Base-by-base conservation (phyloP, 2,113 vertebrate genomes). In the Gila orcuttii region DNA sequence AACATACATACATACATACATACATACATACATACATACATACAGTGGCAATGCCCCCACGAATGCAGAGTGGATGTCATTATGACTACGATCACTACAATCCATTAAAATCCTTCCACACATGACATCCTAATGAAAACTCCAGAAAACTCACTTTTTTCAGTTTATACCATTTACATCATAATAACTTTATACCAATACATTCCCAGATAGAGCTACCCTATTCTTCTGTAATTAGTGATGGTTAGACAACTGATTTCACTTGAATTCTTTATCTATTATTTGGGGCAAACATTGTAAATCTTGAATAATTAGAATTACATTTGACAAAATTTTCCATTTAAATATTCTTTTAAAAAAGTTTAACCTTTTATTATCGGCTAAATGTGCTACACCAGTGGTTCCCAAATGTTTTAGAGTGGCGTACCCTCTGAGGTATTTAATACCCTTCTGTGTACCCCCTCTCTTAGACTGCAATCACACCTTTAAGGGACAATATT, bases 21-120 rank as follows among this genome's bases (percentile, higher is more conserved):
- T 83, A 83, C 77, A 79, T 79, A 95, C 86, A 91, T 83, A 83
- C 77, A 79, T 79, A 95, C 92, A 95, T 95, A 95, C 93, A 95
- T 95, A 95, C 94, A 95, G 94, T 95, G 95, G 93, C 93, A 92
- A 95, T 93, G 93, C 92, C 93, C 95, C 93, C 94, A 95, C 94
- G 93, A 87, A 93, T 93, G 93, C 92, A 91, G 90, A 89, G 93
- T 94, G 94, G 91, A 90, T 92, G 91, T 92, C 92, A 92, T 93
- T 91, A 92, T 81, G 73, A 42, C 9, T 42, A 42, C 42, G 8
- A 42, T 75, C 55, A 52, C 36, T 52, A 82, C 77, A 80, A 25
- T 60, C 39, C 17, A 9, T 28, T 68, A 42, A 39, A 75, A 42
- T 21, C 11, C 69, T 39, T 71, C 45, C 62, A 77, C 62, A 57